These are phyloP conservation scores for Nymphalis polychloros DNA, from an alignment of 2,888 invertebrate species.

Conservation along the genomic window DNA sequence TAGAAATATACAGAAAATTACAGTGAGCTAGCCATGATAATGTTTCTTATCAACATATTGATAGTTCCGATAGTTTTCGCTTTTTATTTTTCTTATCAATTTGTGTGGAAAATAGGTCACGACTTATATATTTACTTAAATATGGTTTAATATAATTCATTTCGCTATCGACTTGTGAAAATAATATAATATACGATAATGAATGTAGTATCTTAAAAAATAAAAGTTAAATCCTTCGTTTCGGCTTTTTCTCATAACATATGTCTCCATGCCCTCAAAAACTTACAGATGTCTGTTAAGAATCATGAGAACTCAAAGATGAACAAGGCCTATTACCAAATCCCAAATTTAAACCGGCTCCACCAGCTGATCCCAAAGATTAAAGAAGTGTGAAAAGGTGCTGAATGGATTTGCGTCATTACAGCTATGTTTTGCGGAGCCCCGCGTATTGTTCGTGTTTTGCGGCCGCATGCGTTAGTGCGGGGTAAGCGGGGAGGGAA, in stretches of 20 bases:
- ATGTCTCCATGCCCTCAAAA: not conserved
- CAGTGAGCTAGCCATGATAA: conserved; percentile 1
- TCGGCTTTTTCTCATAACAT: not conserved
- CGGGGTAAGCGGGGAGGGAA: conserved; percentile 42
- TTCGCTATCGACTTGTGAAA: no score
- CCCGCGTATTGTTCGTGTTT: conserved; percentile 52
- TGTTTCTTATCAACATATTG: not conserved
- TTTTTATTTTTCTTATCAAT: conserved; percentile 3
- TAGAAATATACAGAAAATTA: conserved; percentile 22
- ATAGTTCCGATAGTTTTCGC: not conserved
- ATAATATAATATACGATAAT: no score
- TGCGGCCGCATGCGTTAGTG: conserved; percentile 43
- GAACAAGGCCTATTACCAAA: conserved; percentile 17
- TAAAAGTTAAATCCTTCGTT: not conserved
- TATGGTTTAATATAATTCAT: not conserved
- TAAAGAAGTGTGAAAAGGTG: conserved; percentile 40
- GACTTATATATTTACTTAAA: not conserved
- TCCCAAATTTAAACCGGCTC: conserved; percentile 25
- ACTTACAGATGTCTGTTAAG: conserved; percentile 2
- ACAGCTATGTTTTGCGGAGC: conserved; percentile 59
- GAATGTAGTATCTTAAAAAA: not conserved
- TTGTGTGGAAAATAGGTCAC: conserved; percentile 10
- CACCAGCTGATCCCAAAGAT: conserved; percentile 36
- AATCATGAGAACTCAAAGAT: conserved; percentile 15
- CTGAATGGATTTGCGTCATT: conserved; percentile 39